phyloP scores from a whole-genome alignment of 1,140 invertebrate genomes.

The Caenorhabditis latens region DNA sequence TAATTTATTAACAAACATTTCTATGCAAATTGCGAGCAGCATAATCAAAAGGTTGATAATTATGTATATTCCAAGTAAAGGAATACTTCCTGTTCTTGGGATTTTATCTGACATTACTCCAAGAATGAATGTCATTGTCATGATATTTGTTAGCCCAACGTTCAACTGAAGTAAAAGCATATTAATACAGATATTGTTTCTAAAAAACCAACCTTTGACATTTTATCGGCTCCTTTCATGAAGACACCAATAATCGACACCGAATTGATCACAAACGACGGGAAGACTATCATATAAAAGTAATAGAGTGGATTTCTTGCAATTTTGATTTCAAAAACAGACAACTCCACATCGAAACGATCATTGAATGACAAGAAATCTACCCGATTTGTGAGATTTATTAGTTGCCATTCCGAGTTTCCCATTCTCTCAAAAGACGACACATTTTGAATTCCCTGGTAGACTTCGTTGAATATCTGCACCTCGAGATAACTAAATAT shows the following conservation, averaged over 20 bases:
- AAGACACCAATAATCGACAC: slow-evolving; percentile 26
- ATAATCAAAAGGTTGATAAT: background rate
- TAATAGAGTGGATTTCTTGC: slow-evolving; percentile 17
- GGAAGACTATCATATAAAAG: slow-evolving; percentile 35
- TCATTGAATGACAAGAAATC: background rate
- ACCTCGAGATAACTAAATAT: background rate
- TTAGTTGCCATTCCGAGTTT: slow-evolving; percentile 11
- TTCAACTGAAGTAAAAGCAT: background rate
- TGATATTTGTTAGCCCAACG: background rate
- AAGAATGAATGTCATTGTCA: slow-evolving; percentile 30
- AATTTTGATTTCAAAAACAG: slow-evolving; percentile 36
- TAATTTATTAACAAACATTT: background rate
- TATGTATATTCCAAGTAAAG: background rate
- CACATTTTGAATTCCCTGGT: background rate
- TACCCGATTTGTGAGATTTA: background rate
- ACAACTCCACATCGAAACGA: slow-evolving; percentile 1
- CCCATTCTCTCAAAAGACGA: background rate
- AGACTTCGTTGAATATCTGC: background rate
- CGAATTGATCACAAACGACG: slow-evolving; percentile 1
- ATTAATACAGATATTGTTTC: background rate
- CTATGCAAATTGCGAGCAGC: background rate
- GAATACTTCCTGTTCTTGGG: background rate
- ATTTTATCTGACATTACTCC: slow-evolving; percentile 12
- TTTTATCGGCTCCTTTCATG: slow-evolving; percentile 15
- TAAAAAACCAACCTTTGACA: slow-evolving; percentile 7